Percentiles rank a stretch among this genome's conserved stretches.
These are phyloP conservation scores for Cyanoderma ruficeps DNA, from an alignment of 2,113 vertebrate species.

Conservation along the genomic window DNA sequence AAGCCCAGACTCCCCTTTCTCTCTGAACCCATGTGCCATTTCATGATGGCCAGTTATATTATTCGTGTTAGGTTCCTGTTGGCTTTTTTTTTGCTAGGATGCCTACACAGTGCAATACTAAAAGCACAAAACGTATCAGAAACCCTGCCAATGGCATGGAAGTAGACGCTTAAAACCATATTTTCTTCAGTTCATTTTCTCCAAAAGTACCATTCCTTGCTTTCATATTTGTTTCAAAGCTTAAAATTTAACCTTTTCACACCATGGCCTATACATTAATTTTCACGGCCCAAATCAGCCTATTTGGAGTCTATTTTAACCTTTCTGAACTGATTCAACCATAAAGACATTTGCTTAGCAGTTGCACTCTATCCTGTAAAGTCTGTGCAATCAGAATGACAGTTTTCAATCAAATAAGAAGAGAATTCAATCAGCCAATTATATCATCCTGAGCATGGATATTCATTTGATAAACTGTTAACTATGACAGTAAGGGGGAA, in stretches of 20 bases:
- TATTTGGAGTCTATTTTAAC: neutral
- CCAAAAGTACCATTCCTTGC: neutral
- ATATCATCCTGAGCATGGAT: neutral
- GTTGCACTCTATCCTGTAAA: neutral
- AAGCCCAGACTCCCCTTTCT: neutral
- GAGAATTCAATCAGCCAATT: neutral
- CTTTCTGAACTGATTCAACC: neutral
- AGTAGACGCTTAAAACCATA: neutral
- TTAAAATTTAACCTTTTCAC: neutral
- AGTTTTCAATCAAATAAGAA: neutral
- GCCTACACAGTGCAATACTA: neutral
- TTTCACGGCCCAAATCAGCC: neutral
- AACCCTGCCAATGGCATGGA: neutral
- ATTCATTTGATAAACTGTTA: neutral
- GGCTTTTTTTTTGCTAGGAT: neutral
- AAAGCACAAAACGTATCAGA: neutral
- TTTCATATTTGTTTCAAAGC: neutral
- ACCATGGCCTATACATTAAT: neutral
- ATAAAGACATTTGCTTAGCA: neutral
- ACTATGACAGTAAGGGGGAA: neutral
- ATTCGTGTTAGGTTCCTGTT: fast-evolving
- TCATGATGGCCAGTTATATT: neutral
- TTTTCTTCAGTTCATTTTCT: neutral
- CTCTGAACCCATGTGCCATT: neutral
- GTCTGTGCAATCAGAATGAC: neutral